Evolutionary conservation across 2,113 vertebrate species (phyloP).

Genomic region (Todiramphus saurophagus): DNA sequence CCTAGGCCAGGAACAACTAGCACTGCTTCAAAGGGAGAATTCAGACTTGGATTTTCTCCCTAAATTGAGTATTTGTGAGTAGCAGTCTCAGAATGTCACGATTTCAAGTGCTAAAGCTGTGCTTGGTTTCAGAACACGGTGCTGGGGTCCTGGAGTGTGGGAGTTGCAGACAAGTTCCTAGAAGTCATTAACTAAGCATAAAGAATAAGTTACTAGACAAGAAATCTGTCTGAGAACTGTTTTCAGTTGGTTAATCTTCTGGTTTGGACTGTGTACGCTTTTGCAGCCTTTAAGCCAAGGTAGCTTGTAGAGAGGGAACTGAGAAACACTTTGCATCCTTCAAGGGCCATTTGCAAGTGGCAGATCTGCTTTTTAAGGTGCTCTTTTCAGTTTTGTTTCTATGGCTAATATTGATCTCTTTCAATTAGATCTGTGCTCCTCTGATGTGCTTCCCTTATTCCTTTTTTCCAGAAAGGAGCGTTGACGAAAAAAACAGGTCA

Average conservation of each 20-base stretch:
- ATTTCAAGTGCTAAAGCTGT: not conserved
- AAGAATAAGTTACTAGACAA: not conserved
- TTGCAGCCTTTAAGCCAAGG: not conserved
- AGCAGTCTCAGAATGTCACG: not conserved
- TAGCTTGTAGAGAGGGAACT: not conserved
- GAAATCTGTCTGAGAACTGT: not conserved
- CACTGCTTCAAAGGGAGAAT: not conserved
- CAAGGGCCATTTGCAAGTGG: not conserved
- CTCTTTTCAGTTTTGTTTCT: not conserved
- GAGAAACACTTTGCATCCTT: not conserved
- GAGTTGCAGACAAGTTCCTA: not conserved
- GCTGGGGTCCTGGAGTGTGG: not conserved
- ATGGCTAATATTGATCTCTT: not conserved
- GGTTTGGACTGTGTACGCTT: not conserved
- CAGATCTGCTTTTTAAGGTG: not conserved
- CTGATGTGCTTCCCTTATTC: not conserved
- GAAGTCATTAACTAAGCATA: not conserved
- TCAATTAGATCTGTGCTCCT: rapidly evolving
- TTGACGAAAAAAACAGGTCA: not conserved
- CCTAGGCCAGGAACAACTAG: not conserved
- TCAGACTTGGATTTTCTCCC: not conserved
- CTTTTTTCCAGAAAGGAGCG: not conserved
- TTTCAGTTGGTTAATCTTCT: not conserved
- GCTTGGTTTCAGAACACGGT: not conserved
- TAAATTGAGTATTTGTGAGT: not conserved